Evolutionary conservation across 53 echinoderm and acorn worm genomes (phyloP), one percentile per base, ranked within the genome.

Genomic region (Paracentrotus lividus): DNA sequence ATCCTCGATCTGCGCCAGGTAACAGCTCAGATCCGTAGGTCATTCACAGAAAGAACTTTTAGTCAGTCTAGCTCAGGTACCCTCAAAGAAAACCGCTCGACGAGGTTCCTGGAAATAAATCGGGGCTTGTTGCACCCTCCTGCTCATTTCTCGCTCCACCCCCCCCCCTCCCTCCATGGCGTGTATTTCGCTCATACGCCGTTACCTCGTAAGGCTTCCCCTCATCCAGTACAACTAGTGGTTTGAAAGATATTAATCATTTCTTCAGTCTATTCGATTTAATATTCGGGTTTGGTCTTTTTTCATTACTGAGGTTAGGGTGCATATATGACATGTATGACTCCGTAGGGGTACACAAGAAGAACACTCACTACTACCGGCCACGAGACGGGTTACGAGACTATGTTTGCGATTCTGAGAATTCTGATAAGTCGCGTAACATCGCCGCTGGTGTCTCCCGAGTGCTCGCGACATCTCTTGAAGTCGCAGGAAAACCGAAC

Each of bases 101-200:
- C 81, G 81, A n/a, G 81, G 47, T 81, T 81, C 81, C 81, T 81
- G 81, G n/a, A n/a, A 21, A 81, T 47, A n/a, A 81, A n/a, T 81
- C 24, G 26, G 47, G 81, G 81, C 81, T 81, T 81, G 81, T 81
- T 81, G 47, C 27, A 47, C 81, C 81, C 81, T 81, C n/a, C 56
- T 53, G 12, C 56, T 81, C 57, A n/a, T 21, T 4, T 84, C 47
- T 6, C 15, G 23, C 49, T 44, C 44, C 49, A 24, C 34, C 26
- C 33, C n/a, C n/a, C n/a, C n/a, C n/a, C n/a, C n/a, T n/a, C 20
- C 36, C 33, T 56, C 38, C 72, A 3, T n/a, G 81, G 47, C 47
- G 47, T 13, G 26, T 81, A 81, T 47, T 14, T 27, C n/a, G 81
- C 81, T 47, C 81, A 81, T 81, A 47, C 44, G 24, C 44, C 42